Base-by-base conservation (phyloP, 2,888 invertebrate species). In the Chymomyza amoena region DNA sequence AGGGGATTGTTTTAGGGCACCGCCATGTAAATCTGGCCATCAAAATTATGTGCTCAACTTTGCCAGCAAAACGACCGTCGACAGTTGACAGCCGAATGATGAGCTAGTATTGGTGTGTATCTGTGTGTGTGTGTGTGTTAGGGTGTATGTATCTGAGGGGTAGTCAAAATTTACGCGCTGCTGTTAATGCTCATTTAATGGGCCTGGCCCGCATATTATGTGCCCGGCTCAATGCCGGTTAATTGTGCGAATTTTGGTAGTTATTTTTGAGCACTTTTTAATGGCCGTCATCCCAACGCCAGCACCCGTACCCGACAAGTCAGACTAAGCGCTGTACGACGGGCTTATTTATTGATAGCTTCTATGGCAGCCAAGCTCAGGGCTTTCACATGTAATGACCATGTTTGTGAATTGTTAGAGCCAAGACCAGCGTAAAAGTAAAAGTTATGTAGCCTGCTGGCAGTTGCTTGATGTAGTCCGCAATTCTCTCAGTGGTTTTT, bases 371-470 rank as follows among this genome's bases (percentile, higher is more conserved):
- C 68, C 79, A 39, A 28, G 32, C 77, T 66, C 52, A 62, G 66
- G 81, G 75, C 80, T 80, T 81, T 73, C 86, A 84, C 78, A 84
- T 86, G 83, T 83, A 83, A 83, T 83, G 86, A 80, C 64, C 84
- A 68, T 84, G 81, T 86, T 81, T 83, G 75, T 82, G 84, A 66
- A 66, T 51, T 51, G n/a, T n/a, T n/a, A 18, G 13, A 45, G 39
- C 39, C 20, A n/a, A 18, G 54, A 13, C 16, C 20, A 7, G 57
- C 10, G 65, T 70, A 59, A 73, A 73, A 74, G 77, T 80, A 80
- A 83, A 86, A 81, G 78, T 83, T 78, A 81, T 84, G 80, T 45
- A 13, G 57, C 25, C 57, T 20, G 18, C 2, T 20, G 54, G 15
- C 20, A 3, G 18, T 54, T 45, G 39, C 13, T 45, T 13, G 4